These are phyloP conservation scores for Conomelus anceps DNA, from an alignment of 2,888 invertebrate species.

Conservation along the genomic window DNA sequence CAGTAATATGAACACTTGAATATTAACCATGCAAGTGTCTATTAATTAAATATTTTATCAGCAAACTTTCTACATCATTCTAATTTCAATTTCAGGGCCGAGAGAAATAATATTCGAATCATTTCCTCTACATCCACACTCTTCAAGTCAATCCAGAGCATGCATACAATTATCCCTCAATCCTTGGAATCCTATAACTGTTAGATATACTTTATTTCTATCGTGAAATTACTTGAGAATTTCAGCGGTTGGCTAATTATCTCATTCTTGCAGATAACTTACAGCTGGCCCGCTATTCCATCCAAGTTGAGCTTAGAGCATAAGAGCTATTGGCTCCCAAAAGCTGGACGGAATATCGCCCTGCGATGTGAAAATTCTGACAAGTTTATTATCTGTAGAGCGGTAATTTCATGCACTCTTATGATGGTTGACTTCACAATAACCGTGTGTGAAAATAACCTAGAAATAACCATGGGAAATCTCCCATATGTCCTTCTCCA, in stretches of 20 bases:
- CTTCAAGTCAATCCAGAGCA: neutral
- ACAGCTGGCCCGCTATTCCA: constrained; percentile 47
- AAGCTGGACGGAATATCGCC: constrained; percentile 32
- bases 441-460: constrained; percentile 24
- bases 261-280: constrained; percentile 45
- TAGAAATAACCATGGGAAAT: constrained; percentile 32
- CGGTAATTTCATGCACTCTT: constrained; percentile 21
- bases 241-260: neutral
- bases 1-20: too few relatives aligned
- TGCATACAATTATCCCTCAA: neutral
- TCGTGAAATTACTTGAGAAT: neutral
- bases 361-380: constrained; percentile 39
- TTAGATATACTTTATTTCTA: neutral
- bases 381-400: constrained; percentile 43
- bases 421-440: neutral
- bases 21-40: neutral
- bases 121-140: neutral
- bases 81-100: neutral
- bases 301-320: constrained; percentile 31
- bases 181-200: neutral
- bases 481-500: constrained; percentile 19
- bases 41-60: neutral
- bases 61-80: neutral
- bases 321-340: constrained; percentile 33
- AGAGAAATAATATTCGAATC: neutral